Base-by-base conservation (phyloP, 2,797 vertebrate species). In the Sebastes hubbsi region DNA sequence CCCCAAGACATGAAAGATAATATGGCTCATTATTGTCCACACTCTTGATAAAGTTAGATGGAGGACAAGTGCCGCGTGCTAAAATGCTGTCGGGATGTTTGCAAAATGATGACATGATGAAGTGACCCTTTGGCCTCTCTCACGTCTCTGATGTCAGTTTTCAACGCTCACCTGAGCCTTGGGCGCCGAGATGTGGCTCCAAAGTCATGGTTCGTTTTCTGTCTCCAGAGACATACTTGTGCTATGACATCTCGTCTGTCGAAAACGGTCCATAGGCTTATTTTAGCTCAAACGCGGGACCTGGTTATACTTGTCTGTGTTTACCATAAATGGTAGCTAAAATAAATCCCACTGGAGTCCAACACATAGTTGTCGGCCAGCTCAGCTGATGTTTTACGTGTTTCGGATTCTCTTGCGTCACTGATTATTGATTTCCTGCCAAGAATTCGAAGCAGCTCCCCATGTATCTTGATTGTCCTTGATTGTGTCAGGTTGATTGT, bases 251-350 rank as follows among this genome's bases (percentile, higher is more conserved):
- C 69, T 72, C 55, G 77, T 91, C 87, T 92, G 83, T 81, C 20
- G 58, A 90, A 88, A 77, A 80, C 82, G 78, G 76, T 29, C 78
- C 67, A 66, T 7, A 9, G 77, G 85, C 70, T 92, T 91, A 89
- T 91, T 92, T 93, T 93, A 93, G 90, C 82, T 87, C 78, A 65
- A 82, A 83, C 5, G 0, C 5, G 0, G 70, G 80, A 80, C 72
- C 83, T 73, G 68, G 77, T 78, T 82, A 55, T 79, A 66, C 84
- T 86, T 36, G 72, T 79, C 79, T 88, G 72, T 65, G 74, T 88
- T 90, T 76, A 69, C 93, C 92, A 62, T 94, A 91, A 89, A 95
- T 92, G 91, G 93, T 62, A 82, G 83, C 80, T 83, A 8, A 80
- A 88, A 83, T 34, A 77, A 89, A 80, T 67, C 78, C 81, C 46